Conservation (phyloP, 2,888 invertebrate species). For the Pammene aurita region DNA sequence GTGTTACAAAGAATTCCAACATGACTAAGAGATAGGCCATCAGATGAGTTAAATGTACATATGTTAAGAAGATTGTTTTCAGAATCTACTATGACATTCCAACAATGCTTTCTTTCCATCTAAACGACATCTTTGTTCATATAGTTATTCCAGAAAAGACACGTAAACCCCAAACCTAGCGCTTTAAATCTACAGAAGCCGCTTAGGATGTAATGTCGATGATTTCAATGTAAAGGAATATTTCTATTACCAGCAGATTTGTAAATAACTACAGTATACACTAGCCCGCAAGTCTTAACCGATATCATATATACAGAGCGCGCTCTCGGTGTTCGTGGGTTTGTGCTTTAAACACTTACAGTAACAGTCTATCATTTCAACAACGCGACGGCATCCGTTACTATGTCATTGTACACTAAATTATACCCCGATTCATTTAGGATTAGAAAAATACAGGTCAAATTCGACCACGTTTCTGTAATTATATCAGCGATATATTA, state of each 20-base stretch:
- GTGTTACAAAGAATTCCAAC: constrained; percentile 16
- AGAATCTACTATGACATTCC: constrained; percentile 3
- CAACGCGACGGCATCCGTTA: constrained; percentile 51
- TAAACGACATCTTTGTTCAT: neutral
- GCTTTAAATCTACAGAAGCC: constrained; percentile 12
- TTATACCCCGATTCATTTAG: constrained; percentile 16
- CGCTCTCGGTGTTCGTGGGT: constrained; percentile 30
- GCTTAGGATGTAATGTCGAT: neutral
- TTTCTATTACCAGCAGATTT: neutral
- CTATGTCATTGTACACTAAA: constrained; percentile 46
- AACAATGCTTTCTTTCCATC: neutral
- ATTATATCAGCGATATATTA: no score
- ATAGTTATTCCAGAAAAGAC: constrained; percentile 18
- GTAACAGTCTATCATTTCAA: constrained; percentile 65
- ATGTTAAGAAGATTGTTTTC: constrained; percentile 45
- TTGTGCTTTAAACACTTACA: constrained; percentile 62
- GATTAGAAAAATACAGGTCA: no score
- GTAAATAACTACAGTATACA: constrained; percentile 13
- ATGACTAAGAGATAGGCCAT: constrained; percentile 63
- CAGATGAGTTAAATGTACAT: constrained; percentile 73
- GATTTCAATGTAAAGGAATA: neutral
- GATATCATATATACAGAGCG: constrained; percentile 30
- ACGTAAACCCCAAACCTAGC: constrained; percentile 2
- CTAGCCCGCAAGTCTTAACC: neutral
- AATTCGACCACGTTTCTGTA: no score